phyloP scores from a whole-genome alignment of 2,888 invertebrate species.

The Xestia ashworthii region DNA sequence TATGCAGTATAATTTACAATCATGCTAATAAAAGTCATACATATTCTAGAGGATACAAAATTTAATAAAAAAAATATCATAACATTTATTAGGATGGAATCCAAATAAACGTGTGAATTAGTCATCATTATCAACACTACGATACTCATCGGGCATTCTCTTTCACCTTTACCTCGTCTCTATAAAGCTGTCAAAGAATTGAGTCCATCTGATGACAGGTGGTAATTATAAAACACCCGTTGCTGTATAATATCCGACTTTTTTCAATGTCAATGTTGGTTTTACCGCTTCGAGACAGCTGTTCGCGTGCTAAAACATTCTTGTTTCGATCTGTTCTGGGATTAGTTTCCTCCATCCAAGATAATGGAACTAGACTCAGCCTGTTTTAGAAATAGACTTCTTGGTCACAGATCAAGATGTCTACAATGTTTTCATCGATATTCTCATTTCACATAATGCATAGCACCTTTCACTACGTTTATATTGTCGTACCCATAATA shows the following conservation, averaged over 20 bases:
- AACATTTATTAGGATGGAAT: constrained; percentile 22
- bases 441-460: constrained; percentile 33
- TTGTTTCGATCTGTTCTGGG: constrained; percentile 53
- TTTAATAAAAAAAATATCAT: constrained; percentile 13
- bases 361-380: constrained; percentile 30
- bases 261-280: constrained; percentile 79
- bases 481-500: constrained; percentile 42
- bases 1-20: not conserved
- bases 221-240: constrained; percentile 81
- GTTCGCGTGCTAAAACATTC: constrained; percentile 57
- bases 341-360: constrained; percentile 33
- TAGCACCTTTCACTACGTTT: constrained; percentile 56
- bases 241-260: constrained; percentile 68
- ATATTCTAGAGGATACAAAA: not conserved
- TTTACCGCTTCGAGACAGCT: constrained; percentile 62
- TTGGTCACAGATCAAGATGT: constrained; percentile 23
- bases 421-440: constrained; percentile 23
- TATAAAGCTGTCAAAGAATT: constrained; percentile 77
- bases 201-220: constrained; percentile 76
- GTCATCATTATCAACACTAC: constrained; percentile 47
- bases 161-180: constrained; percentile 66
- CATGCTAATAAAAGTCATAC: not conserved
- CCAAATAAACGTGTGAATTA: constrained; percentile 32
- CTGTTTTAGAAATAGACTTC: constrained; percentile 40
- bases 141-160: constrained; percentile 45